Conservation (phyloP, 1,140 invertebrate genomes). For the Gryllus bimaculatus region DNA sequence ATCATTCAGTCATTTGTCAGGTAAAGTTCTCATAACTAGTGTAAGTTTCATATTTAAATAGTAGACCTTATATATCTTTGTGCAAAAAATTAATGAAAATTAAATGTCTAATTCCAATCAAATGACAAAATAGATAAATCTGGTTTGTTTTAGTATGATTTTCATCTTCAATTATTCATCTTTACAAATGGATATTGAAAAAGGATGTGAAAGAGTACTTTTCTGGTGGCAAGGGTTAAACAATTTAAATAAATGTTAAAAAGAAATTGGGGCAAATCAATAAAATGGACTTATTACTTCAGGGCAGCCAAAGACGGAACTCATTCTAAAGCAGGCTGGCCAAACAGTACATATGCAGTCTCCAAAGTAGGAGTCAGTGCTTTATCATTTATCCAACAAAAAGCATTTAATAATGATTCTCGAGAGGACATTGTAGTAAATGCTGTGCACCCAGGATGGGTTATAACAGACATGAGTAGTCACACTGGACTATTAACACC, state of each 20-base stretch:
- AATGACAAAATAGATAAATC: no score
- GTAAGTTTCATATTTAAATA: no score
- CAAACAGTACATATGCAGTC: conserved; percentile 50
- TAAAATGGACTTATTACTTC: conserved; percentile 11
- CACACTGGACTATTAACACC: conserved; percentile 55
- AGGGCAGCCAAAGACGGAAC: neutral
- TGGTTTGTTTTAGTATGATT: no score
- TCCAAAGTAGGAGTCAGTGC: conserved; percentile 64
- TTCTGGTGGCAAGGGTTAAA: no score
- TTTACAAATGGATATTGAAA: no score
- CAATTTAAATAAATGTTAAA: no score
- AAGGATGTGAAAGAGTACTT: conserved; percentile 29
- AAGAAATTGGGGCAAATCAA: conserved; percentile 2
- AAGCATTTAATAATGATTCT: conserved; percentile 41
- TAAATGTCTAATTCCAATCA: no score
- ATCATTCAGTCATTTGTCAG: conserved; percentile 47
- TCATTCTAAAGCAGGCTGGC: conserved; percentile 43
- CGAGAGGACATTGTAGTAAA: conserved; percentile 49
- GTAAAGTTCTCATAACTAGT: conserved; percentile 30
- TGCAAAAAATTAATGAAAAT: no score
- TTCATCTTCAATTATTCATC: no score
- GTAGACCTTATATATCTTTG: no score
- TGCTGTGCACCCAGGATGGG: conserved; percentile 56
- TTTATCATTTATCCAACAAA: conserved; percentile 53
- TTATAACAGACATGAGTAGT: conserved; percentile 63